Base-by-base conservation (phyloP, 2,113 vertebrate species). In the Pungitius pungitius region DNA sequence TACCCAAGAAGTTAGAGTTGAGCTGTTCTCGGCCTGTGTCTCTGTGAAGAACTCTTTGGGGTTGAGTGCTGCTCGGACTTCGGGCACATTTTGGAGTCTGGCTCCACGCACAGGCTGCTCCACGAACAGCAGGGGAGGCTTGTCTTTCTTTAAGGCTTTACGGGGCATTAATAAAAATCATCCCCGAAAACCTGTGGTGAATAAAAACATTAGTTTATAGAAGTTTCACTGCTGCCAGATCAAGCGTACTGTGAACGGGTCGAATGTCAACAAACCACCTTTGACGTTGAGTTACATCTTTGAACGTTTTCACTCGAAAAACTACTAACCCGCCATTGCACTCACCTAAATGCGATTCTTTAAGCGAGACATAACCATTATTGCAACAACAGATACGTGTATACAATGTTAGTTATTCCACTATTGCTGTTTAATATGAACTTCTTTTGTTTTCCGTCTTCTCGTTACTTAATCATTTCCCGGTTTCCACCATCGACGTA, bases 151-250 rank as follows among this genome's bases (percentile, higher is more conserved):
- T 75, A 84, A 22, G 22, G 69, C 94, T 89, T 92, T 95, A 0
- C 94, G 95, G 90, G 96, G 95, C 97, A 99, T 98, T 91, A 76
- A 95, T 90, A 35, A 90, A 82, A 61, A 69, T 81, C 88, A 90
- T 91, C 68, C 47, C 81, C 24, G 60, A 7, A 64, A 35, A 75
- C 22, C 80, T 84, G 37, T 0, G 9, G 39, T 35, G 27, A 68
- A 77, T 26, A 6, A 54, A 65, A 75, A 73, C 20, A 62, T 1
- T 0, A n/a, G 1, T 4, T 15, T 30, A 54, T 24, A 24, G 11
- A 64, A 15, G 0, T 15, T 8, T 51, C 13, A 15, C 27, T 11
- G 14, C 1, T 30, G 35, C 3, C 18, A 18, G 1, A 18, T 11
- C 6, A 4, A 56, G 11, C 6, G 17, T 4, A n/a, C 1, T 26